Base-by-base conservation (phyloP, 37 sponge, comb jelly and placozoan species). In the Crambe crambe region DNA sequence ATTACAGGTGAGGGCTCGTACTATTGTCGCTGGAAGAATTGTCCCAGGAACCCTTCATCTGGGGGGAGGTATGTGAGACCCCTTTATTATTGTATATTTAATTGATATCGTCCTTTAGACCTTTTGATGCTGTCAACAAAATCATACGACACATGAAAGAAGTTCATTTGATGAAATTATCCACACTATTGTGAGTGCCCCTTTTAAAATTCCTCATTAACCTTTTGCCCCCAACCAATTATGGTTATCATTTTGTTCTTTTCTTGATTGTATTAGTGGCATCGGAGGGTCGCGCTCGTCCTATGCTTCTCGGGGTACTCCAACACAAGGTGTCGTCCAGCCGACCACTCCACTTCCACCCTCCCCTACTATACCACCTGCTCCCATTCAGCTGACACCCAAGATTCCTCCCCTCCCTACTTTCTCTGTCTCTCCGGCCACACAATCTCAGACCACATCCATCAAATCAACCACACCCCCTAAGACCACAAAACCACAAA, bases 111-210 rank as follows among this genome's bases (percentile, higher is more conserved):
- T 22, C 61, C 27, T 60, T 60, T 58, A 83, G 84, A 32, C 77
- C 89, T 1, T 83, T 89, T 74, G 80, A 89, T 43, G 30, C 89
- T 25, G 30, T 75, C 9, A 40, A 77, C 2, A 89, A 89, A 83
- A 54, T 89, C 3, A 78, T 68, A 0, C 79, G 89, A 1, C 89
- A 89, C 61, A 57, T 89, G 59, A 73, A 56, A 35, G 89, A 89
- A 38, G 89, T 89, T 0, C 89, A 89, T 42, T 58, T 89, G 37
- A 74, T 83, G 74, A 84, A 84, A 58, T 39, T 84, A 9, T 76
- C 84, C 3, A 23, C 59, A 2, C 72, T 32, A 12, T 41, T 12
- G 71, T 70, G 72, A 47, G 42, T 6, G 70, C 54, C 21, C 37
- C 5, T n/a, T n/a, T 6, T 35, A 34, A 31, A 3, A 30, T 37